Percentiles rank a stretch among this genome's conserved stretches.
Conservation (phyloP, 2,797 vertebrate genomes). For the Enteromius paludinosus region DNA sequence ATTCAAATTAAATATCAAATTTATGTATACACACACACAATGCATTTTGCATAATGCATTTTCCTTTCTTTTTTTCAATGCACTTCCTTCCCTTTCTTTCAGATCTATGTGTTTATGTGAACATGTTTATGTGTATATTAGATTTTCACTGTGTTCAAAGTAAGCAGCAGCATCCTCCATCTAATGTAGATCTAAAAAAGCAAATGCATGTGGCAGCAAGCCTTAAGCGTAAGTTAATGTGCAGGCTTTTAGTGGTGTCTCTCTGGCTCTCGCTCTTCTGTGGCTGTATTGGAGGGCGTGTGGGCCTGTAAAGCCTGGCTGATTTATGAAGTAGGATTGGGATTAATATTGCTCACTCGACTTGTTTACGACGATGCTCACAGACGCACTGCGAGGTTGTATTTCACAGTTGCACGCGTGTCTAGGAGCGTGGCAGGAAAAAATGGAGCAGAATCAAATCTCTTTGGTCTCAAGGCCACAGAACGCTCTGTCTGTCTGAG, state of each 20-base stretch:
- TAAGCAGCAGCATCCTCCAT: slow-evolving; percentile 61
- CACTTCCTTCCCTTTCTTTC: neutral
- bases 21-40: too few species aligned
- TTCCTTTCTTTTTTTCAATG: neutral
- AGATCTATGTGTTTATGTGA: slow-evolving; percentile 31
- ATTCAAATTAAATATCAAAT: too few species aligned
- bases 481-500: slow-evolving; percentile 54
- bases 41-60: too few species aligned
- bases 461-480: slow-evolving; percentile 73
- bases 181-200: slow-evolving; percentile 70
- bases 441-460: slow-evolving; percentile 73
- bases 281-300: slow-evolving; percentile 46
- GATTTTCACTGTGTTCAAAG: slow-evolving; percentile 66
- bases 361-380: slow-evolving; percentile 74
- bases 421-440: slow-evolving; percentile 66
- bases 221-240: slow-evolving; percentile 71
- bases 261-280: slow-evolving; percentile 41
- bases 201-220: slow-evolving; percentile 68
- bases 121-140: slow-evolving; percentile 36
- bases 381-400: slow-evolving; percentile 67
- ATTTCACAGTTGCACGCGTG: slow-evolving; percentile 72
- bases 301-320: slow-evolving; percentile 66
- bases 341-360: slow-evolving; percentile 73
- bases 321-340: slow-evolving; percentile 79
- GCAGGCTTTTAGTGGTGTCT: slow-evolving; percentile 68